phyloP scores from a whole-genome alignment of 1,140 invertebrate species.

The Neuroterus valhalla region DNA sequence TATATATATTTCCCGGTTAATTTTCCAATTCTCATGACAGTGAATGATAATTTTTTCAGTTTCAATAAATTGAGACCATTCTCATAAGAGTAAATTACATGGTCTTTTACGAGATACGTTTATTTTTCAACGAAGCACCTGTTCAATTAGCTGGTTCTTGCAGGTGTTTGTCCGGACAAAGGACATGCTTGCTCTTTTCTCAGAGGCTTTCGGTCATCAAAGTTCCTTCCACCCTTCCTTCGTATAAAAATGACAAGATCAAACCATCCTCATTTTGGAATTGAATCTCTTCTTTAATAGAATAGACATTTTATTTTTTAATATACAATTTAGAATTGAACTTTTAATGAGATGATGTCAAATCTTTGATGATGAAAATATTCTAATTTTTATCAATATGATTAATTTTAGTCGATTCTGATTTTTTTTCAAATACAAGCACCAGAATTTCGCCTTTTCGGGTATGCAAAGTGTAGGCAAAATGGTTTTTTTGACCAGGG shows the following conservation, averaged over 20 bases:
- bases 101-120: constrained; percentile 16
- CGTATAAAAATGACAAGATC: constrained; percentile 32
- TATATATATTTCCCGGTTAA: too few species aligned
- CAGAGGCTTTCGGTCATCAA: constrained; percentile 27
- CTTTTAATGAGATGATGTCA: too few species aligned
- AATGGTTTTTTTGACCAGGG: too few species aligned
- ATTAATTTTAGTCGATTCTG: too few species aligned
- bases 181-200: constrained; percentile 38
- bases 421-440: too few species aligned
- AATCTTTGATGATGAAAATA: too few species aligned
- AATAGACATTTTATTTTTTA: neutral
- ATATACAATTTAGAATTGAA: too few species aligned
- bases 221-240: constrained; percentile 1
- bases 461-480: too few species aligned
- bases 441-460: too few species aligned
- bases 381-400: too few species aligned
- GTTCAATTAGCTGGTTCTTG: constrained; percentile 43
- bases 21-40: neutral
- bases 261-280: neutral
- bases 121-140: constrained; percentile 44
- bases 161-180: constrained; percentile 53
- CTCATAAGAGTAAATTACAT: constrained; percentile 15
- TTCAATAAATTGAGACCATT: neutral
- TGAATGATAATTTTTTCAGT: neutral
- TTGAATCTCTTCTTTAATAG: neutral